Base-by-base conservation (phyloP, 2,113 vertebrate species). In the Daubentonia madagascariensis region DNA sequence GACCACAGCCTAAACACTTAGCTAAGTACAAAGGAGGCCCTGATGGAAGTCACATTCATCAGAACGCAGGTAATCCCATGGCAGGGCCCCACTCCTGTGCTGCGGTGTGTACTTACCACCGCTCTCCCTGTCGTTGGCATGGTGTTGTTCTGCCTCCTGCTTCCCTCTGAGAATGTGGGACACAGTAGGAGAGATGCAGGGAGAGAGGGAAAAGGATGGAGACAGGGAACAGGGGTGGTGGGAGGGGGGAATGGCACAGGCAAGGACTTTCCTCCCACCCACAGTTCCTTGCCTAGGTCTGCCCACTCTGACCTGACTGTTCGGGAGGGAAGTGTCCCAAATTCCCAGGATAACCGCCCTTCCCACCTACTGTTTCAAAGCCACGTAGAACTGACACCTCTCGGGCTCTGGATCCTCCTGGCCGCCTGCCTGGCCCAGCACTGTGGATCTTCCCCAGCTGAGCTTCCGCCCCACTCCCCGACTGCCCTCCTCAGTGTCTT, bases 41-140 rank as follows among this genome's bases (percentile, higher is more conserved):
- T 8, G 20, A 6, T 5, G n/a, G 45, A 48, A 12, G 48, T 35
- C 87, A 30, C 2, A 3, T 16, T 17, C 7, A 1, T n/a, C 35
- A 43, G n/a, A 30, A 63, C 6, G 40, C 84, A 54, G 61, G 67
- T 22, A 13, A 23, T 14, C 20, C 57, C 14, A 1, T 2, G 28
- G 67, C 13, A 1, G 76, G 35, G 6, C 59, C 45, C 25, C 28
- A 5, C 8, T 1, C 9, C 22, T n/a, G 8, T 0, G 4, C 81
- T 30, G 0, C 0, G 54, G 20, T 22, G 5, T 12, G 32, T 2
- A 3, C 25, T 40, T 7, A 8, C 32, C 6, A 2, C 5, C 3
- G 10, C 16, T 50, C 35, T 68, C 30, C 57, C n/a, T 12, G 1
- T 23, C 28, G 8, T 35, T 6, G 37, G 43, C 48, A 4, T 5